A percentile compares a stretch with the other conserved stretches of the same genome.
Conservation (phyloP, 2,888 invertebrate genomes). For the Brachypterus glaber region DNA sequence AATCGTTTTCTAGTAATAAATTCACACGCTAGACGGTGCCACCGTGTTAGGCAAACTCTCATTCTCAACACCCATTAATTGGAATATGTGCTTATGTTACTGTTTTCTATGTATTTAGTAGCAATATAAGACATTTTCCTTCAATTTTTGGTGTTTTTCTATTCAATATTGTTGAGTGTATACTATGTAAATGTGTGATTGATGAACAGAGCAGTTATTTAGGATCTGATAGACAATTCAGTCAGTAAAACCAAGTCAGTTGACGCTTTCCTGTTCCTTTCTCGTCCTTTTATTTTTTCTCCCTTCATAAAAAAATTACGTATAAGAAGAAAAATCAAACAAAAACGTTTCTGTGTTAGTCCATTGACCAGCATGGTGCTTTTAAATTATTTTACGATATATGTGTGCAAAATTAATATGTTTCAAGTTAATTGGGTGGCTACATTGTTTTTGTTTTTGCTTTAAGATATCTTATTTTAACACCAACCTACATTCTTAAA, state of each 20-base stretch:
- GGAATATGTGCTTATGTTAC: too few species aligned
- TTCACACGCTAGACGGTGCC: not conserved
- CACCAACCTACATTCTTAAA: too few species aligned
- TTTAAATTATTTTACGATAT: constrained; percentile 38
- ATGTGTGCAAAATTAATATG: constrained; percentile 32
- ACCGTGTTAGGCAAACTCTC: too few species aligned
- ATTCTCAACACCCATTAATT: too few species aligned
- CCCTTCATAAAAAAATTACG: too few species aligned
- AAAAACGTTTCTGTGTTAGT: constrained; percentile 32
- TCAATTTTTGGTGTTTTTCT: constrained; percentile 22
- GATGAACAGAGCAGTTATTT: constrained; percentile 40
- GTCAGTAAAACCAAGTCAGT: constrained; percentile 33
- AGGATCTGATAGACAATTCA: constrained; percentile 32
- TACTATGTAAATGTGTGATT: constrained; percentile 36
- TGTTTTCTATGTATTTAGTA: too few species aligned
- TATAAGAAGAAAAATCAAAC: too few species aligned
- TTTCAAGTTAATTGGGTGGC: constrained; percentile 11
- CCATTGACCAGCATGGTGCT: constrained; percentile 41
- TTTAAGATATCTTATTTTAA: too few species aligned
- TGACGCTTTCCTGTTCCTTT: constrained; percentile 36
- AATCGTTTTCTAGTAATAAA: too few species aligned
- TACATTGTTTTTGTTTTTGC: constrained; percentile 1
- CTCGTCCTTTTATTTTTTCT: constrained; percentile 29
- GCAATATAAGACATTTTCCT: too few species aligned
- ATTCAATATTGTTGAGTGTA: constrained; percentile 26